Evolutionary conservation across 2,888 invertebrate species (phyloP).

Genomic region (Ypsolopha sequella): DNA sequence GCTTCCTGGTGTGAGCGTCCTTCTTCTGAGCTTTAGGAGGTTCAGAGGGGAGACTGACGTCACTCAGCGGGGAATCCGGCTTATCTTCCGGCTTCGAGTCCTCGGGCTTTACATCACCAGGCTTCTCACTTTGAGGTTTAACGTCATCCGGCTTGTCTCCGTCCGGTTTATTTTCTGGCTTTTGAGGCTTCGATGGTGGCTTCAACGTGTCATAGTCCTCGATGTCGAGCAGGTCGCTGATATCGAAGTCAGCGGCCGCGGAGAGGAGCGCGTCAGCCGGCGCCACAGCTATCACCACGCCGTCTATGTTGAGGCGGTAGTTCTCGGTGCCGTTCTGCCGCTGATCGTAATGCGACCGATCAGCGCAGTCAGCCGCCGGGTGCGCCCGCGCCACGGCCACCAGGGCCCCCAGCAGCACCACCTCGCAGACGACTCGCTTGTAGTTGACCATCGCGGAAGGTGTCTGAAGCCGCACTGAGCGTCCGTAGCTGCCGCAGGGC

Average conservation of each 20-base stretch:
- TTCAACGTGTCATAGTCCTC: constrained; percentile 26
- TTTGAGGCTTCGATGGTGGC: constrained; percentile 16
- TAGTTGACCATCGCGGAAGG: constrained; percentile 60
- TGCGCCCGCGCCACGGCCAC: constrained; percentile 23
- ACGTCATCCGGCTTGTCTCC: constrained; percentile 14
- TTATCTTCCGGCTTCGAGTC: constrained; percentile 17
- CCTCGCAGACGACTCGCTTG: constrained; percentile 53
- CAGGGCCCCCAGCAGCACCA: constrained; percentile 28
- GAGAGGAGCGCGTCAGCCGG: constrained; percentile 73
- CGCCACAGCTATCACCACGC: constrained; percentile 75
- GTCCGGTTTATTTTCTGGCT: constrained; percentile 6
- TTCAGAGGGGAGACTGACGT: constrained; percentile 30
- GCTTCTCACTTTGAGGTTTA: constrained; percentile 4
- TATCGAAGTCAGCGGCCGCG: constrained; percentile 60
- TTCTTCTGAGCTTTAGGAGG: constrained; percentile 37
- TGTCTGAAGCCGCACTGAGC: constrained; percentile 40
- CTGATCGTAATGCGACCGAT: constrained; percentile 73
- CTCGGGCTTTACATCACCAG: constrained; percentile 17
- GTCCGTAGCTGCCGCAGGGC: constrained; percentile 30
- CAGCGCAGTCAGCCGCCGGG: constrained; percentile 26
- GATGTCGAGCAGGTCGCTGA: constrained; percentile 43
- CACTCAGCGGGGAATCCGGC: constrained; percentile 29
- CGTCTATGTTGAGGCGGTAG: constrained; percentile 77
- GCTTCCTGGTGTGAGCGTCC: constrained; percentile 34
- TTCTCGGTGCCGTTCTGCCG: constrained; percentile 85